Evolutionary conservation across 2,113 vertebrate genomes (phyloP).

Genomic region (Antechinus flavipes): DNA sequence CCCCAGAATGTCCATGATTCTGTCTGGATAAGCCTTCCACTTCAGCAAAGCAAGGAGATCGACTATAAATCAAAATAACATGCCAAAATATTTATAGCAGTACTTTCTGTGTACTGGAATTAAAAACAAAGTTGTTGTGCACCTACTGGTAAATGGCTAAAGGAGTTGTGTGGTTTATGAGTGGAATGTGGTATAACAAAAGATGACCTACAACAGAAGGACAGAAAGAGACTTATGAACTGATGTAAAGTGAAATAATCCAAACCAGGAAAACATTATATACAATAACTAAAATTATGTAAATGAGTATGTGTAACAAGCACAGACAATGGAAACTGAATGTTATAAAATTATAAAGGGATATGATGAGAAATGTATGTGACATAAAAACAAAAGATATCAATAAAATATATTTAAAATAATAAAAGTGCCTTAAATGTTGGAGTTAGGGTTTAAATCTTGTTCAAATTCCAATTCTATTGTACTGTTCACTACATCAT

Average conservation of each 20-base stretch:
- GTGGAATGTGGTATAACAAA: background rate
- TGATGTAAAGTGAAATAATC: background rate
- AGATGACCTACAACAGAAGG: background rate
- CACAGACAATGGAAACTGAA: background rate
- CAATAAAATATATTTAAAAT: background rate
- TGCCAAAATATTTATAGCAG: background rate
- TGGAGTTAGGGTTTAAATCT: background rate
- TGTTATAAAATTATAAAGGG: background rate
- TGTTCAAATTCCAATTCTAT: background rate
- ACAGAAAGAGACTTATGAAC: background rate
- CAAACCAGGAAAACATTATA: background rate
- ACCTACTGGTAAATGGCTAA: background rate
- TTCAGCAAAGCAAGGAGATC: constrained; percentile 96
- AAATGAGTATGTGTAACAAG: background rate
- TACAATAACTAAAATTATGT: background rate
- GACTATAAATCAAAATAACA: constrained; percentile 83
- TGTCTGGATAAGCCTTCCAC: constrained; percentile 97
- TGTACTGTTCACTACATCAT: background rate
- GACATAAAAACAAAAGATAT: background rate
- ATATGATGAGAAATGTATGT: background rate
- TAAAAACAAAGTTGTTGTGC: background rate
- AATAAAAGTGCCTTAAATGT: background rate
- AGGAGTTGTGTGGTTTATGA: background rate
- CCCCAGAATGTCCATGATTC: constrained; percentile 95
- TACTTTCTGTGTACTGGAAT: background rate